Evolutionary conservation across 2,888 invertebrate species (phyloP), one percentile per base, ranked within the genome.

Genomic region (Drosophila yooni): DNA sequence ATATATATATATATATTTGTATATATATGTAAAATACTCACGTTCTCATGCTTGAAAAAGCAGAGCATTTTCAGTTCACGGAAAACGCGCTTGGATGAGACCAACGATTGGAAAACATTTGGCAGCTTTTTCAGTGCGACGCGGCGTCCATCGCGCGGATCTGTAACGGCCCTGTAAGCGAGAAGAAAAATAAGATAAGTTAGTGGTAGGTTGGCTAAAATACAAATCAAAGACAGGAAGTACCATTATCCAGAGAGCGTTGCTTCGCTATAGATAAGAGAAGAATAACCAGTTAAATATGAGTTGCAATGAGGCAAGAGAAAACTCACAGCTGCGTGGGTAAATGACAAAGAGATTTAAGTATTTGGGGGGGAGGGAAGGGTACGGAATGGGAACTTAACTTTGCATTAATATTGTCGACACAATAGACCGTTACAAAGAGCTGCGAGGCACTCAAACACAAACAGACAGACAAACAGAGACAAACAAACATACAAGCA

Each of bases 21-120:
- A 61, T 53, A n/a, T 62, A 2, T 15, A 0, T 52, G 56, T 43
- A 43, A 31, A 71, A 46, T 87, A 96, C 98, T 97, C 94, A 99
- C 99, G 94, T 99, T 99, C 94, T 99, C 99, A 94, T 99, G 99
- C 95, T 99, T 98, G 95, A 99, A 99, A 94, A 98, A 99, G 94
- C 98, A 98, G 83, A 99, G 96, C 99, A 99, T 99, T 94, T 98
- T 98, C 92, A 99, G 96, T 94, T 99, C 99, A 88, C 99, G 96
- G 95, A 99, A 99, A 91, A 99, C 99, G 91, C 99, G 96, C 94
- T 99, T 99, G 93, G 99, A 98, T 92, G 99, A 99, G 92, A 99
- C 98, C 93, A 99, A 95, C 93, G 99, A 99, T 94, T 99, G 99
- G 96, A 99, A 99, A 94, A 99, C 99, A 95, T 99, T 99, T 88